Conservation (phyloP, 1,140 invertebrate species). For the Colletes gigas region DNA sequence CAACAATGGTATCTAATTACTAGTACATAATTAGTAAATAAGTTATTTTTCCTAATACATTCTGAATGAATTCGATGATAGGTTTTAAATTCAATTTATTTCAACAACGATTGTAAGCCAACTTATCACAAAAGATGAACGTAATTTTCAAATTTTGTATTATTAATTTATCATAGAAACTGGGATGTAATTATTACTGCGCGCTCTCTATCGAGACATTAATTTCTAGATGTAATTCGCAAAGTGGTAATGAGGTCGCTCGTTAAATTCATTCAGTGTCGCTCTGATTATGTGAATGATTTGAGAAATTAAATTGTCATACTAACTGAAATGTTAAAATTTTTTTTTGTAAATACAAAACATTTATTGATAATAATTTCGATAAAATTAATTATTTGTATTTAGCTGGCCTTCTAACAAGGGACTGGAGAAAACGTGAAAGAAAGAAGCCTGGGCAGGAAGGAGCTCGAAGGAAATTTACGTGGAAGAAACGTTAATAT, state of each 20-base stretch:
- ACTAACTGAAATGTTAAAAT: neutral
- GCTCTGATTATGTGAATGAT: conserved; percentile 7
- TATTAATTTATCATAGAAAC: neutral
- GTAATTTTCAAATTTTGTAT: neutral
- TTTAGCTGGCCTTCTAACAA: conserved; percentile 92
- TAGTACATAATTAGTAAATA: neutral
- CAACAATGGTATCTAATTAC: neutral
- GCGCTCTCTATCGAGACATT: neutral
- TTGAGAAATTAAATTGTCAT: neutral
- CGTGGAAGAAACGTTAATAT: conserved; percentile 94
- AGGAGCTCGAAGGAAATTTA: conserved; percentile 94
- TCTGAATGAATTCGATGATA: neutral
- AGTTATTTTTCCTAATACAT: neutral
- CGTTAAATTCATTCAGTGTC: conserved; percentile 9
- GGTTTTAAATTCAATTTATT: too few species aligned
- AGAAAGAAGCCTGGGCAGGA: conserved; percentile 97
- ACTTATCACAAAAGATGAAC: neutral
- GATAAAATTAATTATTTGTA: conserved; percentile 65
- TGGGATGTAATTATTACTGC: neutral
- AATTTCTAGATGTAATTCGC: conserved; percentile 6
- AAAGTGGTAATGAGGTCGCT: neutral
- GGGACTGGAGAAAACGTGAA: conserved; percentile 90
- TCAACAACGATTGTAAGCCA: neutral
- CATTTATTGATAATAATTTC: neutral
- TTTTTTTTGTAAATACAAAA: neutral